Base-by-base conservation (phyloP, 2,797 vertebrate species). In the Onychomys torridus region DNA sequence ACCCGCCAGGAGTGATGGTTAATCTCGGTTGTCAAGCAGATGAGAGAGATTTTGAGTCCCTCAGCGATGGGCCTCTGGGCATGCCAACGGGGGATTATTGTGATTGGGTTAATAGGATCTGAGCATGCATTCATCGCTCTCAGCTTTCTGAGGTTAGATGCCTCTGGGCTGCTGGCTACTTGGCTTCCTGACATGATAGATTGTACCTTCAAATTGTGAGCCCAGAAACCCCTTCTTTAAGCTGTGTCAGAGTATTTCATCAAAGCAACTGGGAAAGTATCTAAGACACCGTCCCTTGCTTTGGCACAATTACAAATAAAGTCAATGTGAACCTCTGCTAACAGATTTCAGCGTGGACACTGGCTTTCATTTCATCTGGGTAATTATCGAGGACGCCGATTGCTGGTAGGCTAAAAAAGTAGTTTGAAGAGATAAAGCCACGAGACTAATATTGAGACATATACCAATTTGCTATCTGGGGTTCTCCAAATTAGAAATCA, bases 341-440 rank as follows among this genome's bases (percentile, higher is more conserved):
- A 14, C 0, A 52, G 65, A 7, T 78, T 87, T 92, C 81, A 95
- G 17, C 67, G 25, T 91, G 52, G 87, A 78, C 78, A 78, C 17
- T 92, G 59, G 11, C 76, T 96, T 93, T 97, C 27, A 77, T 97
- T 96, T 96, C 78, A 93, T 46, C 90, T 90, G 13, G 83, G 13
- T 93, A 55, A 77, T 90, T 76, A 92, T 6, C n/a, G 73, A 65
- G 65, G 59, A 92, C 11, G 32, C 21, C 10, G 4, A 19, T 69
- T 90, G 65, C 65, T 94, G 37, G 29, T 2, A n/a, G 43, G 34
- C 87, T 73, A 85, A 93, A 78, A 32, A 13, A 2, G 29, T 57
- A 88, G 32, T 59, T 90, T 90, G 43, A 21, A 37, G 29, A 65
- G 14, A 61, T 67, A 71, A 84, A 90, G 52, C 69, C 25, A 94